phyloP scores from a whole-genome alignment of 2,113 vertebrate genomes.

The Dasyurus viverrinus region DNA sequence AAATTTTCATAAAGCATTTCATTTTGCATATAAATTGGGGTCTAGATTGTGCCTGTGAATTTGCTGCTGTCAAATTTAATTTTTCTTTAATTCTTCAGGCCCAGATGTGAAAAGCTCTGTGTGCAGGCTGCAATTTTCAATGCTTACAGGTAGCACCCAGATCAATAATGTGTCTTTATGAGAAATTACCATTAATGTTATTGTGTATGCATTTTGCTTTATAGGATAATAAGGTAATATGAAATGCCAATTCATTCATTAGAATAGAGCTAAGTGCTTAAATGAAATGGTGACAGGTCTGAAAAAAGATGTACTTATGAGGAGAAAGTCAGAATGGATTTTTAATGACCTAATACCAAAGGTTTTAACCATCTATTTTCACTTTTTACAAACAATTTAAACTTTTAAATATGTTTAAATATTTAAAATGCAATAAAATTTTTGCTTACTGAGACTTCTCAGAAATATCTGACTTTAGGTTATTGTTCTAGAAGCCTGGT shows the following conservation, averaged over 20 bases:
- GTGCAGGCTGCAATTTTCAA: conserved; percentile 94
- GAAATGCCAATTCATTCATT: conserved; percentile 98
- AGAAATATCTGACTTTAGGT: conserved; percentile 55
- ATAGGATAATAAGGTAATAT: conserved; percentile 97
- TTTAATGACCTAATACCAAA: conserved; percentile 81
- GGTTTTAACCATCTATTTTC: conserved; percentile 77
- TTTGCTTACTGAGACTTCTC: conserved; percentile 59
- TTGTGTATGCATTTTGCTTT: conserved; percentile 96
- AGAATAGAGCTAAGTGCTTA: conserved; percentile 88
- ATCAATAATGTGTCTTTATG: conserved; percentile 99
- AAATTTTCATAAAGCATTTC: conserved; percentile 93
- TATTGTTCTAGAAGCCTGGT: conserved; percentile 49
- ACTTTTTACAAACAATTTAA: conserved; percentile 78
- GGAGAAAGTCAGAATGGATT: conserved; percentile 89
- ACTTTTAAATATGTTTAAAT: conserved; percentile 75
- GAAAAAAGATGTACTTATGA: conserved; percentile 91
- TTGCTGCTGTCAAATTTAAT: conserved; percentile 99
- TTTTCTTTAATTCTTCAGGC: conserved; percentile 99
- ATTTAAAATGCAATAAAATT: conserved; percentile 72
- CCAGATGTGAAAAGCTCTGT: conserved; percentile 90
- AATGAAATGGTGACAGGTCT: conserved; percentile 88
- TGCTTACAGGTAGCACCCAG: conserved; percentile 92
- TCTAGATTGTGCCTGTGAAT: conserved; percentile 92
- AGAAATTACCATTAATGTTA: conserved; percentile 97
- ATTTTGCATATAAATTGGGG: conserved; percentile 99